Base-by-base conservation (phyloP, 1,140 invertebrate species). In the Colletes latitarsis region DNA sequence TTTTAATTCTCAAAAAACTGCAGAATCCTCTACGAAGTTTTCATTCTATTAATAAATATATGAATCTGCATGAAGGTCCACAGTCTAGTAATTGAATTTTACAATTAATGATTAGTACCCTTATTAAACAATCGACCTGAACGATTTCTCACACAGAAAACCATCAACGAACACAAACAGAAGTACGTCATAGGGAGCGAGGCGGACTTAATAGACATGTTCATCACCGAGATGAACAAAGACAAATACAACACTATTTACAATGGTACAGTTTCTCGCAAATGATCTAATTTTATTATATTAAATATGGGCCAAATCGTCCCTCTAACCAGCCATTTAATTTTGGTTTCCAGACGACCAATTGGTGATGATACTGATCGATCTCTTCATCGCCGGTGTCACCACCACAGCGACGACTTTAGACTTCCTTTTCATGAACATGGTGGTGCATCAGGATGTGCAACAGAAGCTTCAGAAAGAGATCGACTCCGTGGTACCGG, bases 121-220 rank as follows among this genome's bases (percentile, higher is more conserved):
- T 46, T 67, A 57, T 46, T 67, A 9, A 46, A 49, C 46, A 5
- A 8, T 10, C 62, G 58, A 52, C 4, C 64, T 49, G 0, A 30
- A 30, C 30, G 30, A 2, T 30, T 21, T 73, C 17, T 76, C 57
- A 86, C 92, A 71, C 88, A 95, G 94, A 92, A 94, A 69, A 94
- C 93, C 15, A 96, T 97, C 49, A 89, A 93, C 3, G 94, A 95
- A 30, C 96, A 97, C 81, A 94, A 95, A 64, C 85, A 89, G 52
- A 93, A 90, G 2, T 94, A 95, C 63, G 88, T 93, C 19, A 69
- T 94, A 43, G 90, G 92, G 43, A 92, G 91, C 49, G 94, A 94
- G 46, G 91, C 94, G 19, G 97, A 98, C 88, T 95, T 98, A 43
- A 97, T 98, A 63, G 97, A 97, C 87, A 94, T 95, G 52, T 98